Conservation (phyloP, 1,140 invertebrate species). For the Brachionus calyciflorus region DNA sequence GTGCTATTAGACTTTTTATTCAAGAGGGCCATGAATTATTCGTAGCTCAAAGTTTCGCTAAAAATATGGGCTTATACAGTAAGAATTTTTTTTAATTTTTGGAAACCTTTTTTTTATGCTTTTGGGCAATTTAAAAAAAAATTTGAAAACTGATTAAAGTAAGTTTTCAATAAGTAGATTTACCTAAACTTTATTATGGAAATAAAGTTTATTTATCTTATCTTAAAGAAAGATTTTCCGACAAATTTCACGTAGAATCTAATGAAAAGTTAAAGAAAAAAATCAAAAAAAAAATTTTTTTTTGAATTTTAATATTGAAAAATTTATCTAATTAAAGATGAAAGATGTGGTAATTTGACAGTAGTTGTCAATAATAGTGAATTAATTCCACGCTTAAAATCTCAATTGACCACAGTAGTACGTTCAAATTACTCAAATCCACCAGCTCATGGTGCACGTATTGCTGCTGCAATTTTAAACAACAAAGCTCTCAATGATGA, state of each 20-base stretch:
- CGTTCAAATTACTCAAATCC: constrained; percentile 70
- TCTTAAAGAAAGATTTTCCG: too few relatives aligned
- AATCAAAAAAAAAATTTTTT: too few relatives aligned
- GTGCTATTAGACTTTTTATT: constrained; percentile 68
- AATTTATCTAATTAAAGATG: too few relatives aligned
- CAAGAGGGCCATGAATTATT: constrained; percentile 69
- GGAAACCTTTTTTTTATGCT: too few relatives aligned
- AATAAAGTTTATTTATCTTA: too few relatives aligned
- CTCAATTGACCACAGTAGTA: constrained; percentile 83
- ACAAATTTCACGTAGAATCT: too few relatives aligned
- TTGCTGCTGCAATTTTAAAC: constrained; percentile 80
- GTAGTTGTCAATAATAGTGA: constrained; percentile 70
- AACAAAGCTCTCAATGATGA: constrained; percentile 73
- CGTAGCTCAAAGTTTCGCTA: constrained; percentile 93
- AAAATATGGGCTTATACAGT: constrained; percentile 97
- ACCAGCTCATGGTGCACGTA: constrained; percentile 71
- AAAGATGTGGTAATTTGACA: constrained; percentile 84
- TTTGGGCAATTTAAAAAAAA: too few relatives aligned
- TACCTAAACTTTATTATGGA: too few relatives aligned
- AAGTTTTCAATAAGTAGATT: too few relatives aligned
- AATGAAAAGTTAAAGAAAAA: too few relatives aligned
- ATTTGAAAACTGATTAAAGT: too few relatives aligned
- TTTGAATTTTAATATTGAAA: too few relatives aligned
- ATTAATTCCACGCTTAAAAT: constrained; percentile 67
- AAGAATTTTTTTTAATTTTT: constrained; percentile 54